Conservation (phyloP, 23 tunicate genomes). For the Botrylloides violaceus region DNA sequence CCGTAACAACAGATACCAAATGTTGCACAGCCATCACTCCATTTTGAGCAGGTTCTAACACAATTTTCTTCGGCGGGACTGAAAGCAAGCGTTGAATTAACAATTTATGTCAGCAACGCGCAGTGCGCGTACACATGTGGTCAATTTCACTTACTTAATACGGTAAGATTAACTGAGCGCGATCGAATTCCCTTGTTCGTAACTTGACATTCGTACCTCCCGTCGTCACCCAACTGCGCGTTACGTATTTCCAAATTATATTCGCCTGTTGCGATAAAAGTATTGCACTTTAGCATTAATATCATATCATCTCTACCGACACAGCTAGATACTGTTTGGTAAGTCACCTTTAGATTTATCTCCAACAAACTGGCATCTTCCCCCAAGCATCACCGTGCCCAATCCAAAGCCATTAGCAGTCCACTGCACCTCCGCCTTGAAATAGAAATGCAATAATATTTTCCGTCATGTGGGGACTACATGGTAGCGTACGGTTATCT, state of each 20-base stretch:
- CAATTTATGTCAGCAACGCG: too few relatives aligned
- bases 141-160: slow-evolving; percentile 45
- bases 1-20: background rate
- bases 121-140: too few relatives aligned
- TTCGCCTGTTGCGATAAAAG: slow-evolving; percentile 22
- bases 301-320: too few relatives aligned
- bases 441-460: background rate
- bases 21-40: slow-evolving; percentile 24
- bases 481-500: too few relatives aligned
- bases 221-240: slow-evolving; percentile 50
- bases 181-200: slow-evolving; percentile 8
- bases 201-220: slow-evolving; percentile 50
- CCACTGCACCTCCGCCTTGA: slow-evolving; percentile 21
- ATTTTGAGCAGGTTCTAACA: background rate
- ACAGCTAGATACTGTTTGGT: too few relatives aligned
- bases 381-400: background rate
- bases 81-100: too few relatives aligned
- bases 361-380: background rate
- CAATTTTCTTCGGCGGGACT: slow-evolving; percentile 49
- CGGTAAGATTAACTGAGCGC: slow-evolving; percentile 47
- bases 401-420: slow-evolving; percentile 4
- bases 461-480: background rate
- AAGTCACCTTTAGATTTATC: background rate
- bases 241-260: slow-evolving; percentile 42
- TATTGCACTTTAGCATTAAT: background rate